phyloP scores from a whole-genome alignment of 1,140 invertebrate genomes.

The Drosophila busckii region DNA sequence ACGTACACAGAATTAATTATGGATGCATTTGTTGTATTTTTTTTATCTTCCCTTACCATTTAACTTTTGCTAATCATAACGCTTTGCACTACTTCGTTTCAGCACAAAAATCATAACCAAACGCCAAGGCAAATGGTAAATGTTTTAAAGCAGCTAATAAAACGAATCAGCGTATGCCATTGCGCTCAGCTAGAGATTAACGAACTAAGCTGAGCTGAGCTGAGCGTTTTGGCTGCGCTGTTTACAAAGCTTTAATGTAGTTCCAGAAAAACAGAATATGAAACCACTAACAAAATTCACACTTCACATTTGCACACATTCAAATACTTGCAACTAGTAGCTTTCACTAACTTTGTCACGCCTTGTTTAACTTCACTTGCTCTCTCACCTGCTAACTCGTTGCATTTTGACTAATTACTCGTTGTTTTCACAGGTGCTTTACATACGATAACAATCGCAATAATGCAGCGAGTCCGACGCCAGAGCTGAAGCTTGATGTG shows the following conservation, averaged over 20 bases:
- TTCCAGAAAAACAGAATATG: too few species aligned
- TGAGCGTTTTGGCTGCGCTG: constrained; percentile 11
- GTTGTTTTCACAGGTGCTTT: constrained; percentile 82
- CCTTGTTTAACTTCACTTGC: constrained; percentile 18
- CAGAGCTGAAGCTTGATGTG: constrained; percentile 74
- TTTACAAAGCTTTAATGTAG: constrained; percentile 19
- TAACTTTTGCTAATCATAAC: constrained; percentile 76
- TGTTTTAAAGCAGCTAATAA: constrained; percentile 69
- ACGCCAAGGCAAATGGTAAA: constrained; percentile 87
- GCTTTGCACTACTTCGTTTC: constrained; percentile 81
- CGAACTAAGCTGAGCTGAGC: neutral
- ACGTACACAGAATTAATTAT: constrained; percentile 6
- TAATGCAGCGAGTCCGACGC: constrained; percentile 69
- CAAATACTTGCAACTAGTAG: constrained; percentile 41
- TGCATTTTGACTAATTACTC: too few species aligned
- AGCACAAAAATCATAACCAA: constrained; percentile 92
- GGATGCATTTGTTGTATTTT: constrained; percentile 17
- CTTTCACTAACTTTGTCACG: constrained; percentile 63
- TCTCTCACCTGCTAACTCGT: too few species aligned
- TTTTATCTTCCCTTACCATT: constrained; percentile 41
- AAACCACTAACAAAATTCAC: constrained; percentile 36
- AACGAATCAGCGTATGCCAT: constrained; percentile 23
- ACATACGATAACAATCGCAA: constrained; percentile 85
- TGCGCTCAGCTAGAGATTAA: constrained; percentile 13
- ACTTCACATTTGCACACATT: constrained; percentile 45